These are phyloP conservation scores for Seira musarum DNA, from an alignment of 2,888 invertebrate genomes.

Conservation along the genomic window DNA sequence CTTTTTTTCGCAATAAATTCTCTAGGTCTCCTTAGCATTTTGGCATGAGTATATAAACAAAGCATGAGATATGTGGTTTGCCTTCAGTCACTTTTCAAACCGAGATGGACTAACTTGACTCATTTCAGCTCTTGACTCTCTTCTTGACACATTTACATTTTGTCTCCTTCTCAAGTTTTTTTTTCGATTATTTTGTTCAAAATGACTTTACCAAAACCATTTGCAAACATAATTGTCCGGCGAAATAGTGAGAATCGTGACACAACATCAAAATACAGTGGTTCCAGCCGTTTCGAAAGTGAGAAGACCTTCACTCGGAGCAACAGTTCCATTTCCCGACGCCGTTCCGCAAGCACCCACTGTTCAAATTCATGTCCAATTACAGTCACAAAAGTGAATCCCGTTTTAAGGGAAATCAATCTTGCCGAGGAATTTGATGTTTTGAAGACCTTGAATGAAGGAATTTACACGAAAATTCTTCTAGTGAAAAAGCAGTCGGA, in stretches of 20 bases:
- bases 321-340: slow-evolving; percentile 47
- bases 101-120: too few species aligned
- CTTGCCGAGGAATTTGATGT: slow-evolving; percentile 79
- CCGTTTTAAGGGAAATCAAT: slow-evolving; percentile 75
- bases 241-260: too few species aligned
- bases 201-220: background rate
- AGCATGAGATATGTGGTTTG: too few species aligned
- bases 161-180: too few species aligned
- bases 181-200: background rate
- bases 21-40: too few species aligned
- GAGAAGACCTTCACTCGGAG: slow-evolving; percentile 39
- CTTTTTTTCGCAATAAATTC: too few species aligned
- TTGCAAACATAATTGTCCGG: too few species aligned
- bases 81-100: too few species aligned
- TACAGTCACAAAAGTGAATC: slow-evolving; percentile 51
- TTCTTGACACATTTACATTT: too few species aligned
- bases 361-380: background rate
- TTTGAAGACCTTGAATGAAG: slow-evolving; percentile 79
- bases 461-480: slow-evolving; percentile 81
- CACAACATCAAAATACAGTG: slow-evolving; percentile 50
- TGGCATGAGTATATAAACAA: too few species aligned
- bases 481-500: slow-evolving; percentile 77
- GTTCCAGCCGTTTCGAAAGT: slow-evolving; percentile 38
- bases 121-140: too few species aligned
- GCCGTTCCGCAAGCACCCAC: too few species aligned